Conservation (phyloP, 2,888 invertebrate genomes). For the Acleris sparsana region DNA sequence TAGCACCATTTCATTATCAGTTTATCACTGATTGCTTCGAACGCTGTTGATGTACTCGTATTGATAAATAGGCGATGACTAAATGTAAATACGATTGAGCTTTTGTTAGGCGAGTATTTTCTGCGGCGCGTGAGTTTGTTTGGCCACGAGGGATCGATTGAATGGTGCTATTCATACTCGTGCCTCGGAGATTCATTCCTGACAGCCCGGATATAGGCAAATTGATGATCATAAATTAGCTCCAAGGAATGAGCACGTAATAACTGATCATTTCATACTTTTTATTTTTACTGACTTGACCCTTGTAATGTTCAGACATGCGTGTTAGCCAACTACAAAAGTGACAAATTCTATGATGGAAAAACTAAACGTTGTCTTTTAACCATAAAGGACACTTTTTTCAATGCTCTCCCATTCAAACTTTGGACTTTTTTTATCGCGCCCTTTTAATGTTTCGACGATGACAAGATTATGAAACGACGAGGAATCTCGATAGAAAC, state of each 20-base stretch:
- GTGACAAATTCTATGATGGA: neutral
- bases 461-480: constrained; percentile 52
- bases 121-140: constrained; percentile 52
- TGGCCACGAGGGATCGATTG: constrained; percentile 52
- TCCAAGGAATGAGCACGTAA: constrained; percentile 49
- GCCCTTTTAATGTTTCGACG: constrained; percentile 41
- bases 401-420: constrained; percentile 1
- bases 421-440: constrained; percentile 28
- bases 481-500: constrained; percentile 53
- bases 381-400: neutral
- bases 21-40: constrained; percentile 78
- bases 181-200: constrained; percentile 37
- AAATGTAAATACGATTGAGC: constrained; percentile 76
- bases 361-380: too few species aligned
- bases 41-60: constrained; percentile 62
- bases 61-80: constrained; percentile 73
- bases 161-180: constrained; percentile 39
- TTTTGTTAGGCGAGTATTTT: constrained; percentile 55
- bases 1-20: constrained; percentile 81
- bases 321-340: neutral
- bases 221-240: constrained; percentile 42
- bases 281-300: neutral
- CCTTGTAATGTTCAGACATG: too few species aligned
- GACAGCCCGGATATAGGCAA: constrained; percentile 50
- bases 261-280: constrained; percentile 1